Evolutionary conservation across 2,888 invertebrate genomes (phyloP).

Genomic region (Hydroisotoma schaefferi): DNA sequence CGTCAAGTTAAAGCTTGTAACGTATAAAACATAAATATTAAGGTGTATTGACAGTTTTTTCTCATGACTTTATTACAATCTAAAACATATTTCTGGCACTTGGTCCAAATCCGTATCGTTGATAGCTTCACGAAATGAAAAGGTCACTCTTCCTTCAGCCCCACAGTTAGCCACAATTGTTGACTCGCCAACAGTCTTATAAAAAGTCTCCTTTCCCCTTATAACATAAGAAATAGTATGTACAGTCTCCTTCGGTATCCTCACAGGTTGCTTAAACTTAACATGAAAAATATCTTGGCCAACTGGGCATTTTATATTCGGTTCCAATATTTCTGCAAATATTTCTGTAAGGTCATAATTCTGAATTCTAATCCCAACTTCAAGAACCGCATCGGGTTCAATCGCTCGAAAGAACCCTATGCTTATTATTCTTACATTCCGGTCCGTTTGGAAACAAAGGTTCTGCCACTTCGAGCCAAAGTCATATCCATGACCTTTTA

Average conservation of each 20-base stretch:
- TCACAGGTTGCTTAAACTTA: conserved; percentile 38
- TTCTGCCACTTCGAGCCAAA: conserved; percentile 43
- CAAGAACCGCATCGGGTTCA: conserved; percentile 26
- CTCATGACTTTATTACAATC: conserved; percentile 21
- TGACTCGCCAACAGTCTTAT: conserved; percentile 38
- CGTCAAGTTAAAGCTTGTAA: too few relatives aligned
- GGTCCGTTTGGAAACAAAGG: conserved; percentile 41
- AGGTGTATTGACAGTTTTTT: not conserved
- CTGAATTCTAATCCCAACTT: conserved; percentile 34
- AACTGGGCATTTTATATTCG: conserved; percentile 21
- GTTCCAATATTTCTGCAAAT: conserved; percentile 35
- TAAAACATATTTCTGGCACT: conserved; percentile 42
- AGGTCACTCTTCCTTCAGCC: conserved; percentile 34
- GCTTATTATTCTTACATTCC: conserved; percentile 39
- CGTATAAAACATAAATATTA: not conserved
- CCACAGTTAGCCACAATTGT: conserved; percentile 29
- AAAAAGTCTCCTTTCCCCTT: conserved; percentile 43
- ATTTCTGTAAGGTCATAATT: conserved; percentile 39
- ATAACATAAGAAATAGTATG: conserved; percentile 43
- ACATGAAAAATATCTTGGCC: conserved; percentile 42
- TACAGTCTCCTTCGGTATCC: conserved; percentile 36
- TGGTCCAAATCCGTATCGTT: conserved; percentile 42
- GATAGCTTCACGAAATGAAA: conserved; percentile 34
- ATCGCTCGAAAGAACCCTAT: conserved; percentile 42
- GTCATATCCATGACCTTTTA: conserved; percentile 44